A percentile compares a stretch with the other conserved stretches of the same genome.
Conservation (phyloP, 2,797 vertebrate genomes). For the Nyctalus aviator region DNA sequence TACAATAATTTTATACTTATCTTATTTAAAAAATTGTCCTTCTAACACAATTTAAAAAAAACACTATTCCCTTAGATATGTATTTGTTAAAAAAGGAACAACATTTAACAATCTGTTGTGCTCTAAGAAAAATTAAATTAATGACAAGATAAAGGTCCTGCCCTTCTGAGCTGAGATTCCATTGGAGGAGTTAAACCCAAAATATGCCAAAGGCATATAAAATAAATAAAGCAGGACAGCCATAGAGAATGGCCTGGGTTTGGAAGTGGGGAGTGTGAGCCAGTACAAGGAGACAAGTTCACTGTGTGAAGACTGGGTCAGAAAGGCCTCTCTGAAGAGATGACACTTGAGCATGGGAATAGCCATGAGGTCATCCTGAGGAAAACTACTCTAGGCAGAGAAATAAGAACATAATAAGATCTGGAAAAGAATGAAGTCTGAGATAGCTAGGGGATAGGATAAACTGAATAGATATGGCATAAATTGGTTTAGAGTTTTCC, state of each 20-base stretch:
- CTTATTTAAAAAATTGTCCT: not conserved
- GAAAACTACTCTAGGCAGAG: not conserved
- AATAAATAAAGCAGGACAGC: constrained; percentile 10
- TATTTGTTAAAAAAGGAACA: not conserved
- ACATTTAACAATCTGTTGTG: not conserved
- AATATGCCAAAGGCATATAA: not conserved
- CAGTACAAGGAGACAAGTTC: not conserved
- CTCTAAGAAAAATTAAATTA: constrained; percentile 35
- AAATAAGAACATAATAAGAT: not conserved
- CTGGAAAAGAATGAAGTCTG: not conserved
- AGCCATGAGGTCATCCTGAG: not conserved
- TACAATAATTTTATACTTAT: constrained; percentile 1
- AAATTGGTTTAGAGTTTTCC: not conserved
- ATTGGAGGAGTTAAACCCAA: not conserved
- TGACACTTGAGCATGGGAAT: not conserved
- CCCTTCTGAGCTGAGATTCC: not conserved
- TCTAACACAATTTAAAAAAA: not conserved
- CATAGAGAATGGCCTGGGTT: not conserved
- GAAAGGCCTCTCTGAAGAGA: not conserved
- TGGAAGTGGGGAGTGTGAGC: not conserved
- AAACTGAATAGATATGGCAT: not conserved
- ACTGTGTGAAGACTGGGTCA: not conserved
- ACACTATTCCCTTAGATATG: not conserved
- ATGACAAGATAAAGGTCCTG: not conserved
- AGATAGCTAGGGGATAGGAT: not conserved